Base-by-base conservation (phyloP, 2,113 vertebrate species). In the Empidonax alnorum region DNA sequence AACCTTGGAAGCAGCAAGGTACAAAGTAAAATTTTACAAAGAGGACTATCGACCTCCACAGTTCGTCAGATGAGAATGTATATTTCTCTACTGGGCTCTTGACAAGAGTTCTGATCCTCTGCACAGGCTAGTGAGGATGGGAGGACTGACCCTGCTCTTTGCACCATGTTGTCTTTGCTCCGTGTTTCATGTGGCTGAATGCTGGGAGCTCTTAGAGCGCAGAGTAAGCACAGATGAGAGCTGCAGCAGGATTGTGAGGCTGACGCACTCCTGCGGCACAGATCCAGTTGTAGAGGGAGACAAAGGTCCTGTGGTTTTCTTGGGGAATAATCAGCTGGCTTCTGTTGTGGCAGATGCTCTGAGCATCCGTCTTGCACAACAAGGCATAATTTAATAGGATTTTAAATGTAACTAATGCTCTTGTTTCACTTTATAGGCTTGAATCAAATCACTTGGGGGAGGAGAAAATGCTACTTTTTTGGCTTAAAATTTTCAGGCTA, bases 231-330 rank as follows among this genome's bases (percentile, higher is more conserved):
- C 67, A 66, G 68, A 91, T 39, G 71, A 77, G 78, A 90, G 76
- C 7, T 88, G 79, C 83, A 65, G 94, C 92, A 62, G 88, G 63
- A 41, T 1, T 30, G 65, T 14, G 77, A 79, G 80, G 89, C 94
- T 97, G 96, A 96, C 80, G 65, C 77, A 50, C 77, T 94, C 27
- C 69, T 61, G 69, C 12, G 80, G 91, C 96, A 91, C 84, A n/a
- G 77, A 94, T 96, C 95, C 95, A 92, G 86, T 90, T 77, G 85
- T 1, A 59, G 65, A 35, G 79, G 55, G 75, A 84, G 89, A 96
- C 96, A 97, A 97, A 95, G 94, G 89, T 97, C 87, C 93, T 82
- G 80, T 96, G 91, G 91, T 97, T 91, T 92, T 91, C 91, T 37
- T 92, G 66, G 66, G 83, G 94, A 89, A 33, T 61, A 72, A 81